A percentile compares a stretch with the other conserved stretches of the same genome.
These are phyloP conservation scores for Urocitellus parryii DNA, from an alignment of 2,113 vertebrate genomes.

Conservation along the genomic window DNA sequence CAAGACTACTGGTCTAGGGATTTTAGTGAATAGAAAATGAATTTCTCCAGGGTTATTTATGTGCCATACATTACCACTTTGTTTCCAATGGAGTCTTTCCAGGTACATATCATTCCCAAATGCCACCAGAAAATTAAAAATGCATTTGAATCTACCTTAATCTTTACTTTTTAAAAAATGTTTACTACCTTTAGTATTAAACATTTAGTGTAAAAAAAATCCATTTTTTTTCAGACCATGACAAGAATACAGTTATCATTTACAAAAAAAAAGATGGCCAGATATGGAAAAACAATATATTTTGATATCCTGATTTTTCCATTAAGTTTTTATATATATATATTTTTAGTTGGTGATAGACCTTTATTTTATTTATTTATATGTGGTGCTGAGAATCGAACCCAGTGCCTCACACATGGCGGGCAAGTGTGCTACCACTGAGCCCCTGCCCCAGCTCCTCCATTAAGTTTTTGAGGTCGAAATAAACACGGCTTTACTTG, in stretches of 20 bases:
- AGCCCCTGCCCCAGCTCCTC: neutral
- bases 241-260: neutral
- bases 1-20: neutral
- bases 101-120: neutral
- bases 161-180: neutral
- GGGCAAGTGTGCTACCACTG: too few relatives aligned
- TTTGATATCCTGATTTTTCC: neutral
- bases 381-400: too few relatives aligned
- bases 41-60: neutral
- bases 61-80: slow-evolving; percentile 25
- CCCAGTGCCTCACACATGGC: too few relatives aligned
- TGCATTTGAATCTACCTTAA: slow-evolving; percentile 16
- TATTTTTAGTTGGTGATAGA: too few relatives aligned
- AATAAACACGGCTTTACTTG: neutral
- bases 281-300: neutral
- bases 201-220: neutral
- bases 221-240: neutral
- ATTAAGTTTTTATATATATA: neutral
- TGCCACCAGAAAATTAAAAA: neutral
- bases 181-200: slow-evolving; percentile 2
- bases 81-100: neutral
- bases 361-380: too few relatives aligned
- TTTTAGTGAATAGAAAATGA: slow-evolving; percentile 24
- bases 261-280: neutral
- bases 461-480: slow-evolving; percentile 21